Conservation (phyloP, 2,113 vertebrate genomes). For the Cyprinodon brontotheroides region DNA sequence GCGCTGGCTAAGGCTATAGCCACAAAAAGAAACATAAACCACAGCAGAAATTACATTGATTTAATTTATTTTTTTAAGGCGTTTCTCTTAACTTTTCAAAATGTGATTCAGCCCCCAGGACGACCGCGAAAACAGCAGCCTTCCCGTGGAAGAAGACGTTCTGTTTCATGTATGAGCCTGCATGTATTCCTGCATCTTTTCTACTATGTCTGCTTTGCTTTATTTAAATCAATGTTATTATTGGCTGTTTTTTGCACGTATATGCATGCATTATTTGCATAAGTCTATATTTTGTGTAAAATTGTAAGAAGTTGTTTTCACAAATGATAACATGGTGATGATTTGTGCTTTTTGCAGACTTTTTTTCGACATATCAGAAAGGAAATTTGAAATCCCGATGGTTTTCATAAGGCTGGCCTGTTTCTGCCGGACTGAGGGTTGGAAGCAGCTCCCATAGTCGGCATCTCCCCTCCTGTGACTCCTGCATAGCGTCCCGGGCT, state of each 20-base stretch:
- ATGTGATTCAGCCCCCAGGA: conserved; percentile 11
- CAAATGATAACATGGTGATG: not conserved
- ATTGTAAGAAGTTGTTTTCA: not conserved
- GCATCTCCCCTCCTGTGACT: conserved; percentile 42
- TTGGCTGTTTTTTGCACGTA: not conserved
- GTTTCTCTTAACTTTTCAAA: not conserved
- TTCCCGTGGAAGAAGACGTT: conserved; percentile 26
- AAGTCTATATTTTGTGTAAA: conserved; percentile 2
- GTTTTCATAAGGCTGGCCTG: not conserved
- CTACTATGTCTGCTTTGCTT: not conserved
- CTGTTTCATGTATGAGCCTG: conserved; percentile 43
- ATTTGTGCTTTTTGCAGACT: conserved; percentile 29
- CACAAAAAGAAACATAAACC: not conserved
- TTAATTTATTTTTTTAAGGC: not conserved
- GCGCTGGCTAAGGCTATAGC: not conserved
- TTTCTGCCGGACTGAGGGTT: not conserved
- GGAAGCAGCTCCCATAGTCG: conserved; percentile 24
- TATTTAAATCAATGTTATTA: not conserved
- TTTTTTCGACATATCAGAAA: conserved; percentile 6
- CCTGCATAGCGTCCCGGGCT: conserved; percentile 66
- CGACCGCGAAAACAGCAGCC: conserved; percentile 7
- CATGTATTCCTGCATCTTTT: not conserved
- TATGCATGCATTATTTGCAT: conserved; percentile 1
- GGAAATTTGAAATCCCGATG: not conserved
- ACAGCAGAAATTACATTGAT: not conserved